Evolutionary conservation across 2,888 invertebrate genomes (phyloP), one percentile per base, ranked within the genome.

Genomic region (Osedax frankpressi): DNA sequence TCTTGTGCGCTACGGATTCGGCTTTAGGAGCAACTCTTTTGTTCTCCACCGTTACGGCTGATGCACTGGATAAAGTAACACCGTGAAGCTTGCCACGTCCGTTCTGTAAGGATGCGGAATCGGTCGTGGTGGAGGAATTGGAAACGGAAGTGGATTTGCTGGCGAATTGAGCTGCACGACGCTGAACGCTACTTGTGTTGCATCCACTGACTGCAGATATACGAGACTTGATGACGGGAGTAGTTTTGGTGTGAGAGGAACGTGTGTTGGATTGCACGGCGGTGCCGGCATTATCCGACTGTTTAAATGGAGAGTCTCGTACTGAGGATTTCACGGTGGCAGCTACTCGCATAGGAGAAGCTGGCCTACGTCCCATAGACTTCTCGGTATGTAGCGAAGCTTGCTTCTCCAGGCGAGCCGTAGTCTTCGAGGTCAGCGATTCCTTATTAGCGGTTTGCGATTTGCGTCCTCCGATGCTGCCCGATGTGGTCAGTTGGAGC

Each of bases 271-370:
- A 69, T 26, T 28, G 19, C 11, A 69, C 69, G 11, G 69, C 19
- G 28, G 28, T 69, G 28, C 69, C 69, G n/a, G 69, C 11, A 2
- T 28, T 30, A 25, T 69, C 69, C 29, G 69, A 69, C 69, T 69
- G 69, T 28, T 28, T 26, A 29, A 69, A 69, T 11, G 69, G 69
- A 3, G 69, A 69, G 25, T 69, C 69, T 11, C 44, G 44, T 44
- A 44, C 44, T 19, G 44, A 6, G 19, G 44, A 44, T 44, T 44
- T 44, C 6, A 19, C 44, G 44, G 44, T 19, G 11, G 44, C 6
- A 19, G 44, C 19, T 19, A 11, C 11, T 44, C 44, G 6, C 44
- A 44, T 44, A 19, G 44, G 44, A 44, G 44, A 44, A 44, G 44
- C 19, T 11, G 11, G 11, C 19, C 44, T 44, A 44, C 44, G 44